phyloP scores from a whole-genome alignment of 2,797 vertebrate species.

The Gambelia wislizenii region DNA sequence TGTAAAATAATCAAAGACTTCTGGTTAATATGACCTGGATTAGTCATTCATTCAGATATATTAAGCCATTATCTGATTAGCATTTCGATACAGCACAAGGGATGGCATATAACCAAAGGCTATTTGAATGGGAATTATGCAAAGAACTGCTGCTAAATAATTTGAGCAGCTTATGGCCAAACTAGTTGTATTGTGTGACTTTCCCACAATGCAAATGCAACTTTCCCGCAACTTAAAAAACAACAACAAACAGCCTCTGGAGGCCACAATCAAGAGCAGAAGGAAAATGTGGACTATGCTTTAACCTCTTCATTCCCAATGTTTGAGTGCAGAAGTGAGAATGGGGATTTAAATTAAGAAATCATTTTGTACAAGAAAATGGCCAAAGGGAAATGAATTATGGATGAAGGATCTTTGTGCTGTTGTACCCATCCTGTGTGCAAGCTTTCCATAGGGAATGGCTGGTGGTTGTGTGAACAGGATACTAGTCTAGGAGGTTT shows the following conservation, averaged over 20 bases:
- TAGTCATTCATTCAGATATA: not conserved
- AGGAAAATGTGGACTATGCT: not conserved
- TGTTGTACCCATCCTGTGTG: not conserved
- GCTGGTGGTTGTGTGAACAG: not conserved
- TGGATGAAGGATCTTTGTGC: not conserved
- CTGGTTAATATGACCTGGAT: conserved; percentile 9
- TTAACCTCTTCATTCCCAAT: not conserved
- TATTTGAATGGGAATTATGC: not conserved
- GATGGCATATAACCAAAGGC: not conserved
- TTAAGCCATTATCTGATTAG: conserved; percentile 11
- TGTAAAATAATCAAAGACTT: not conserved
- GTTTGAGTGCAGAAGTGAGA: not conserved
- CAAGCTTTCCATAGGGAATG: not conserved
- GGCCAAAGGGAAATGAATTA: not conserved
- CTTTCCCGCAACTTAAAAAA: not conserved
- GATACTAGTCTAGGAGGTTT: not conserved
- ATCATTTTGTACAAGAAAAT: not conserved
- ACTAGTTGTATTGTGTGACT: not conserved
- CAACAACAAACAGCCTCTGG: not conserved
- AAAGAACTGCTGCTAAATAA: not conserved
- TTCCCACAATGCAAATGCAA: too few species aligned
- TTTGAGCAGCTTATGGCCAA: not conserved
- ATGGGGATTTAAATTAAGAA: not conserved
- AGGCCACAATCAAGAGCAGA: not conserved
- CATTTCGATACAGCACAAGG: not conserved